Evolutionary conservation across 2,113 vertebrate genomes (phyloP), one percentile per base, ranked within the genome.

Genomic region (Glareola pratincola): DNA sequence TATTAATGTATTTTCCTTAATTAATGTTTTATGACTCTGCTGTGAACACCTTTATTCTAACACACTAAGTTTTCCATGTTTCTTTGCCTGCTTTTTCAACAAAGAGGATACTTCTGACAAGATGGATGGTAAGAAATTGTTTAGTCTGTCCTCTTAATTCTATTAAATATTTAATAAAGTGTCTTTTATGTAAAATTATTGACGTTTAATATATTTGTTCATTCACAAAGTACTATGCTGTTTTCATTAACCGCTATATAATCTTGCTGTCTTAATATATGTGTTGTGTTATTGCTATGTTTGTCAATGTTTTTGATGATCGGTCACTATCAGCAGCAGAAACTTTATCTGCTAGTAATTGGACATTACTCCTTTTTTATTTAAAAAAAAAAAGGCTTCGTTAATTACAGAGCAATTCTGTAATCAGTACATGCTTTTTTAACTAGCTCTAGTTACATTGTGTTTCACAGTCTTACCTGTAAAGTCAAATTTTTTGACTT

Each of bases 91-190:
- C 98, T 98, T 94, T 98, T 98, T 98, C 98, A 97, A 98, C 98
- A 99, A 99, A 99, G 99, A 99, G 98, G 99, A 99, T 98, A 98
- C 99, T 98, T 99, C 99, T 99, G 99, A 99, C 98, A 99, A 99
- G 98, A 98, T 98, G 98, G 99, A 99, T 98, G 99, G 99, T 99
- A 99, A 99, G 99, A 98, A 98, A 98, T 93, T 96, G 48, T 97
- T 98, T 98, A 82, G 74, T 94, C 90, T 97, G 60, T 85, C 84
- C 43, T 96, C 82, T 97, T 97, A 97, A 96, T 96, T 96, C 75
- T 92, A 24, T 67, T 97, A 80, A 89, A 60, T 50, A 54, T 80
- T 82, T 95, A 76, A 30, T 91, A 45, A 48, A 43, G 4, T 85
- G 57, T 68, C 78, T 92, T 94, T 68, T 77, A 41, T 73, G 19